A percentile compares a stretch with the other conserved stretches of the same genome.
These are phyloP conservation scores for Megalonaias nervosa DNA, from an alignment of 1,140 invertebrate genomes.

Conservation along the genomic window DNA sequence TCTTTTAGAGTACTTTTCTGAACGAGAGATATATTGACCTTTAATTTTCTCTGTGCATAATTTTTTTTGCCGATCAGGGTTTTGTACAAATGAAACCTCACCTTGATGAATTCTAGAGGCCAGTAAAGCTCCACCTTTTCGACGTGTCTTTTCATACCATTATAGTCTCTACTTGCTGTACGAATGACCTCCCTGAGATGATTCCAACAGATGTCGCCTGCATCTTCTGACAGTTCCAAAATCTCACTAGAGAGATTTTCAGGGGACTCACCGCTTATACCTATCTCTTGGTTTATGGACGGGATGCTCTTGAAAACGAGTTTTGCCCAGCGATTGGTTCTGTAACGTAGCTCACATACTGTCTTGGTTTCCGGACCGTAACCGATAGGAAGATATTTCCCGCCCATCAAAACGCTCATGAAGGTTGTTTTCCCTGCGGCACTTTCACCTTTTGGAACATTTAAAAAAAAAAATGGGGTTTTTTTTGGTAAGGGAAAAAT, in stretches of 20 bases:
- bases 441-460: conserved; percentile 8
- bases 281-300: too few species aligned
- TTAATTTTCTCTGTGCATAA: too few species aligned
- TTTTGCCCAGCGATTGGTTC: neutral
- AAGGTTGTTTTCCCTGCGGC: conserved; percentile 31
- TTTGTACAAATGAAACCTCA: neutral
- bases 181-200: neutral
- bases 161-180: neutral
- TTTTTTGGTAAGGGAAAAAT: too few species aligned
- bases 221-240: neutral
- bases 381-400: conserved; percentile 20
- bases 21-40: too few species aligned
- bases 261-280: too few species aligned
- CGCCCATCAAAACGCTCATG: conserved; percentile 24
- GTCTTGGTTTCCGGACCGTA: conserved; percentile 3
- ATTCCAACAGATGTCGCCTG: neutral
- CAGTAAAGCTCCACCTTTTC: conserved; percentile 20
- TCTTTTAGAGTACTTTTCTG: too few species aligned
- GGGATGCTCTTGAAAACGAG: neutral
- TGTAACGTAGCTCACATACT: conserved; percentile 17
- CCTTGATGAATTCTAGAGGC: conserved; percentile 14
- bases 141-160: neutral
- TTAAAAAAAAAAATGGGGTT: too few species aligned
- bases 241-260: neutral
- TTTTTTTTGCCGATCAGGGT: too few species aligned